Percentiles rank a stretch among this genome's conserved stretches.
phyloP scores from a whole-genome alignment of 2,888 invertebrate species.

The Melolontha melolontha region DNA sequence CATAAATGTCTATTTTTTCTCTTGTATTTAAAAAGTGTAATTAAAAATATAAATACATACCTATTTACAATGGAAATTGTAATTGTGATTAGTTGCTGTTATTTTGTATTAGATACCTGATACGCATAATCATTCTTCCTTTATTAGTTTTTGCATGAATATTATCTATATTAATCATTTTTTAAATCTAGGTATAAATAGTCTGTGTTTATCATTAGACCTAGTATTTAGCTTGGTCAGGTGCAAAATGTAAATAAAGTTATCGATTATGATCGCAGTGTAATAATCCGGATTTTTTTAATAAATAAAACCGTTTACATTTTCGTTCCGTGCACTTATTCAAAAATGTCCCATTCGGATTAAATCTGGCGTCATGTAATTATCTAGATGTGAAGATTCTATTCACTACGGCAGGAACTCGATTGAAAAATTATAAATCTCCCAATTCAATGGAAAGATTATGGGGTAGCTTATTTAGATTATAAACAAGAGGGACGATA shows the following conservation, averaged over 20 bases:
- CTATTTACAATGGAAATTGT: too few relatives aligned
- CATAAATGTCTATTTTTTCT: too few relatives aligned
- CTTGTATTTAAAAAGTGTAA: too few relatives aligned
- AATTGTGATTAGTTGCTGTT: too few relatives aligned
- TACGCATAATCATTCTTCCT: too few relatives aligned
- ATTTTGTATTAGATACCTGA: too few relatives aligned
- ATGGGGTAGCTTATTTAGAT: constrained; percentile 38
- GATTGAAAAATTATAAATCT: constrained; percentile 42
- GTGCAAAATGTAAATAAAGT: constrained; percentile 33
- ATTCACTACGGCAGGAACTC: constrained; percentile 37
- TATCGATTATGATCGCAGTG: constrained; percentile 20
- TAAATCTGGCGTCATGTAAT: constrained; percentile 33
- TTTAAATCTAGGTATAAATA: constrained; percentile 9
- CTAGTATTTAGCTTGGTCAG: constrained; percentile 37
- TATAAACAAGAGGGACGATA: constrained; percentile 32
- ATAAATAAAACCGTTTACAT: constrained; percentile 28
- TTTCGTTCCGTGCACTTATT: background rate
- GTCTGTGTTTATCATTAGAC: constrained; percentile 4
- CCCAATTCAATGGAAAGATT: constrained; percentile 39
- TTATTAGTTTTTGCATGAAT: constrained; percentile 1
- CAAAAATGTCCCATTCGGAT: constrained; percentile 28
- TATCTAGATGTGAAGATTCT: constrained; percentile 41
- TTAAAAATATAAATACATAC: too few relatives aligned
- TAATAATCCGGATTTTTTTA: constrained; percentile 17
- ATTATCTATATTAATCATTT: constrained; percentile 25